Percentiles rank a stretch among this genome's conserved stretches.
phyloP scores from a whole-genome alignment of 23 tunicate genomes.

The Trididemnum nubilum region DNA sequence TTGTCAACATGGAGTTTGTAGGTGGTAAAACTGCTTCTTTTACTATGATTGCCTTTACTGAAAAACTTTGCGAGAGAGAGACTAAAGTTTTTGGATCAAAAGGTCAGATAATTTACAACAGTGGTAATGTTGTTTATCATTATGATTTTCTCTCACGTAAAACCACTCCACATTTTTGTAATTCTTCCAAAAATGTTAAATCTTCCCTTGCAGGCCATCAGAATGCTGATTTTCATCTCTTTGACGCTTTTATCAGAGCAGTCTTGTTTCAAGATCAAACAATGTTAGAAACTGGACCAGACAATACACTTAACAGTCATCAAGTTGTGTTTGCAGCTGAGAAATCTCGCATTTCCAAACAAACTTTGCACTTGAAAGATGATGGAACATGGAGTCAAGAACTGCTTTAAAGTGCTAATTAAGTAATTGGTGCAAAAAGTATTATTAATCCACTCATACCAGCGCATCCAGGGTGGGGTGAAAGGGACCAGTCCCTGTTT shows the following conservation, averaged over 20 bases:
- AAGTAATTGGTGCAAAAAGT: no score
- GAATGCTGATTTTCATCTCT: slow-evolving; percentile 58
- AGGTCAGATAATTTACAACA: slow-evolving; percentile 57
- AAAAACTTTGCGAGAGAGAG: slow-evolving; percentile 46
- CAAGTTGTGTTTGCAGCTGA: slow-evolving; percentile 75
- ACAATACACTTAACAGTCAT: slow-evolving; percentile 62
- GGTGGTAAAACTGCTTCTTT: slow-evolving; percentile 64
- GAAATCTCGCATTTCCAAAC: slow-evolving; percentile 38
- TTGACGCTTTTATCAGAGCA: slow-evolving; percentile 64
- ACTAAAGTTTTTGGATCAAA: slow-evolving; percentile 67
- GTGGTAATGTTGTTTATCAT: slow-evolving; percentile 26
- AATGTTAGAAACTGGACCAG: slow-evolving; percentile 31
- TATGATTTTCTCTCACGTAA: slow-evolving; percentile 47
- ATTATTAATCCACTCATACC: no score
- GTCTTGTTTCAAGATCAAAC: slow-evolving; percentile 50
- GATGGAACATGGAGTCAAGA: no score
- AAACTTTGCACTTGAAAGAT: slow-evolving; percentile 18
- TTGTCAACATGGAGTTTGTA: not conserved
- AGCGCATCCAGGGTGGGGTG: no score
- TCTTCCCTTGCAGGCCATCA: slow-evolving; percentile 41
- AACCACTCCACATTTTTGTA: slow-evolving; percentile 25
- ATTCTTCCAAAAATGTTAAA: not conserved
- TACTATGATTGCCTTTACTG: slow-evolving; percentile 68
- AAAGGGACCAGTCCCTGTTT: no score
- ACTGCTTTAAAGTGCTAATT: no score